phyloP scores from a whole-genome alignment of 2,797 vertebrate genomes.

The Melanotaenia pygmaea region DNA sequence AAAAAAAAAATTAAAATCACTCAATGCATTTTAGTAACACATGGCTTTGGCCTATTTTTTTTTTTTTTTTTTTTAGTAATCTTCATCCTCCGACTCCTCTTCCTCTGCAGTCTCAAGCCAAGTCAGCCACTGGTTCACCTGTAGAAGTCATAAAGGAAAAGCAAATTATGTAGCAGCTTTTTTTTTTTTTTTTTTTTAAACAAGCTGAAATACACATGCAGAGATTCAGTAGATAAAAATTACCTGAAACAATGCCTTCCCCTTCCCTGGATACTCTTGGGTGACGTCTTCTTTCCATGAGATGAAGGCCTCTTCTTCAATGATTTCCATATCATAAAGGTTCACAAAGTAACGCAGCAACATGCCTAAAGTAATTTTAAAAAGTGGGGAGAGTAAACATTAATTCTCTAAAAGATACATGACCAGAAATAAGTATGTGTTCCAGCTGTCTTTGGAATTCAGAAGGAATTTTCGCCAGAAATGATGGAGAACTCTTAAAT shows the following conservation, averaged over 20 bases:
- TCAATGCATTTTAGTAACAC: constrained; percentile 89
- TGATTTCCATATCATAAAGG: constrained; percentile 99
- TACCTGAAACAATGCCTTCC: constrained; percentile 99
- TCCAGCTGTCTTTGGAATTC: no score
- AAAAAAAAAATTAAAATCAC: constrained; percentile 23
- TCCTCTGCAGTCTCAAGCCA: constrained; percentile 99
- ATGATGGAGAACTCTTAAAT: no score
- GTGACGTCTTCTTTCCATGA: constrained; percentile 99
- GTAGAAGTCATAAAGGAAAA: constrained; percentile 4
- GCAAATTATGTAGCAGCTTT: background rate
- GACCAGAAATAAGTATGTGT: no score
- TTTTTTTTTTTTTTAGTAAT: constrained; percentile 86
- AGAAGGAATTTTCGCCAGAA: no score
- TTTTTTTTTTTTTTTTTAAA: no score
- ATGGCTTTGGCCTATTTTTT: constrained; percentile 82
- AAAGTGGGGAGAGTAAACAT: background rate
- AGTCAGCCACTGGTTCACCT: constrained; percentile 99
- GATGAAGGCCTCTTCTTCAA: constrained; percentile 99
- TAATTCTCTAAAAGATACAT: background rate
- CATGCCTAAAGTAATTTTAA: constrained; percentile 86
- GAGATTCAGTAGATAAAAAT: background rate
- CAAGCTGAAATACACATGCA: no score
- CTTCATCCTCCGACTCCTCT: constrained; percentile 98
- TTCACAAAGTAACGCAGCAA: constrained; percentile 97
- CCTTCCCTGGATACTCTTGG: constrained; percentile 98